phyloP scores from a whole-genome alignment of 2,113 vertebrate genomes.

The Bufo gargarizans region DNA sequence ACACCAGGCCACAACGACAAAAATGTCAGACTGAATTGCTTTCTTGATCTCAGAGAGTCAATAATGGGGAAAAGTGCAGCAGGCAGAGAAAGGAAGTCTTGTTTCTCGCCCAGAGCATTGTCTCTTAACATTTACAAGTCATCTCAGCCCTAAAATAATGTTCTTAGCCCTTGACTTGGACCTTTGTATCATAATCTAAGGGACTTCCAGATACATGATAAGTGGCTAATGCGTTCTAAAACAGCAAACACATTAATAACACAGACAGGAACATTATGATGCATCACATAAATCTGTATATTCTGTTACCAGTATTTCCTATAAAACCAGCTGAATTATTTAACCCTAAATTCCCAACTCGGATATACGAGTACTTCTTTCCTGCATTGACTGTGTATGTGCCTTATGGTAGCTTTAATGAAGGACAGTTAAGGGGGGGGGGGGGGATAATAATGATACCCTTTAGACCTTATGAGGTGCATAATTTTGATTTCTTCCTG shows the following conservation, averaged over 20 bases:
- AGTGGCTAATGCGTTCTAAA: conserved; percentile 27
- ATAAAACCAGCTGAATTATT: neutral
- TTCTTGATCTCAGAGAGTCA: conserved; percentile 49
- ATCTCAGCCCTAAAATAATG: conserved; percentile 46
- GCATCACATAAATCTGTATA: neutral
- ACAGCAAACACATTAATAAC: conserved; percentile 11
- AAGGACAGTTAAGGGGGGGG: too few relatives aligned
- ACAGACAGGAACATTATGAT: neutral
- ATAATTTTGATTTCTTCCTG: too few relatives aligned
- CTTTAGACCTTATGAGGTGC: too few relatives aligned
- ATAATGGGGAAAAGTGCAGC: conserved; percentile 42
- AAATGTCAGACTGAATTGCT: conserved; percentile 44
- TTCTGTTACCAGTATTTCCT: neutral
- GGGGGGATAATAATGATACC: too few relatives aligned
- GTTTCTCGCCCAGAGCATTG: conserved; percentile 34
- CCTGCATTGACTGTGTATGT: too few relatives aligned
- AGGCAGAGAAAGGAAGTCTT: conserved; percentile 47
- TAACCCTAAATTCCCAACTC: neutral
- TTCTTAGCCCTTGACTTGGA: conserved; percentile 36
- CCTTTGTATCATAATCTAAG: conserved; percentile 28
- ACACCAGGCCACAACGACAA: conserved; percentile 37
- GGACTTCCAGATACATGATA: conserved; percentile 32
- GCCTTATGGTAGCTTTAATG: too few relatives aligned
- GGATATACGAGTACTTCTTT: too few relatives aligned
- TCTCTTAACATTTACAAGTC: conserved; percentile 50